Evolutionary conservation across 2,113 vertebrate genomes (phyloP), one percentile per base, ranked within the genome.

Genomic region (Fregata magnificens): DNA sequence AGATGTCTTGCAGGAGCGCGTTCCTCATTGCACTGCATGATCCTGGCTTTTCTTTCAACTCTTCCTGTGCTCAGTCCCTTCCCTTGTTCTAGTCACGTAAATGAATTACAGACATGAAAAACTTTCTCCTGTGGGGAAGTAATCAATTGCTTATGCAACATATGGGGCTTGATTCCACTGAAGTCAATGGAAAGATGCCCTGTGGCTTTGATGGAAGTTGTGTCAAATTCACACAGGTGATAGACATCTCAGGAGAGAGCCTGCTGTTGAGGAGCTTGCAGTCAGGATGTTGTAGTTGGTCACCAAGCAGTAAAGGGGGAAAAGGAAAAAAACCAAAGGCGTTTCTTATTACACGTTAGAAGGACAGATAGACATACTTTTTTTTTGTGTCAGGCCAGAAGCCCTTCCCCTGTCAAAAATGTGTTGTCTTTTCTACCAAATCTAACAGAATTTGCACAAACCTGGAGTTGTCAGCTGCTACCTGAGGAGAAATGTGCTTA

Each of bases 401-500:
- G 96, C 98, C 99, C 20, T 99, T 98, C 86, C 98, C 98, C 22
- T 99, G 98, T 97, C 98, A 99, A 13, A 98, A 99, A 97, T 98
- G 98, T 76, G 98, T 97, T 93, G 98, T 99, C 92, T 99, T 99
- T 98, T 99, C 98, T 97, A 99, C 99, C 95, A 99, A 99, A 97
- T 99, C 98, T 88, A 99, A 98, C 98, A 99, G 98, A 99, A 98
- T 99, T 98, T 99, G 96, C 97, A 98, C 95, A 99, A 99, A 96
- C 98, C 98, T 32, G 98, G 98, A 91, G 97, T 98, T 82, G 98
- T 98, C 80, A 98, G 98, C 97, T 98, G 98, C 65, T 97, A 95
- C 47, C 98, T 99, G 96, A 97, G 98, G 65, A 99, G 98, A 96
- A 99, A 98, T 70, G 98, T 99, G 83, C 92, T 98, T 89, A 80